Percentiles rank a stretch among this genome's conserved stretches.
These are phyloP conservation scores for Galago senegalensis DNA, from an alignment of 2,797 vertebrate genomes.

Conservation along the genomic window DNA sequence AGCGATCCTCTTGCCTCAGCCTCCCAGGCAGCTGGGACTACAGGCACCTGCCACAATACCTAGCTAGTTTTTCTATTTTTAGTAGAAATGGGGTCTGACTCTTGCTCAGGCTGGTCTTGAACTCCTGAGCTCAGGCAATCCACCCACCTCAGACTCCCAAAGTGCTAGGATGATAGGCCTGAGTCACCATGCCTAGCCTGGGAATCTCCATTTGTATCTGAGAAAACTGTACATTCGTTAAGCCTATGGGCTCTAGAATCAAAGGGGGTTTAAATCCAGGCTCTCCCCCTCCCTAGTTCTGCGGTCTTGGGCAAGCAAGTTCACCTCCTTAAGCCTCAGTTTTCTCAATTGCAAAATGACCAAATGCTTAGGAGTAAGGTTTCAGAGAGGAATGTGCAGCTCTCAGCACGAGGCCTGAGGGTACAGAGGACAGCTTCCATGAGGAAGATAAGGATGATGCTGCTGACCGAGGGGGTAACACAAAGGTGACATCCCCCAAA, in stretches of 20 bases:
- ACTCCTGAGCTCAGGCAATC: too few relatives aligned
- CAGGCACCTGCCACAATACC: too few relatives aligned
- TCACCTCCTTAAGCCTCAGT: background rate
- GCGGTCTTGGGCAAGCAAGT: background rate
- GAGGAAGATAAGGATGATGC: background rate
- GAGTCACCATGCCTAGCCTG: background rate
- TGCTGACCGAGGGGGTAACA: background rate
- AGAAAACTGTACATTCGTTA: background rate
- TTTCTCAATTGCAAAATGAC: background rate
- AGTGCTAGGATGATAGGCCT: too few relatives aligned
- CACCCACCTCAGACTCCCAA: too few relatives aligned
- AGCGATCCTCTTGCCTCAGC: too few relatives aligned
- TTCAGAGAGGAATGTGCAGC: background rate
- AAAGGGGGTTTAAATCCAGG: background rate
- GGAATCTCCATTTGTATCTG: background rate
- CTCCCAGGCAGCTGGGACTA: too few relatives aligned
- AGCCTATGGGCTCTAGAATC: background rate
- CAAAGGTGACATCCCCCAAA: background rate
- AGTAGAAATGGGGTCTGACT: too few relatives aligned
- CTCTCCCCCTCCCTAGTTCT: background rate
- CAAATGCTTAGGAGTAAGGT: background rate
- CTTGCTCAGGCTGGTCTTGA: too few relatives aligned
- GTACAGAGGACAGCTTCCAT: background rate
- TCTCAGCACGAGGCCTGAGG: background rate
- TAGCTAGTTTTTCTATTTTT: too few relatives aligned